Percentiles rank a stretch among this genome's conserved stretches.
phyloP scores from a whole-genome alignment of 2,797 vertebrate species.

The Morelia viridis region DNA sequence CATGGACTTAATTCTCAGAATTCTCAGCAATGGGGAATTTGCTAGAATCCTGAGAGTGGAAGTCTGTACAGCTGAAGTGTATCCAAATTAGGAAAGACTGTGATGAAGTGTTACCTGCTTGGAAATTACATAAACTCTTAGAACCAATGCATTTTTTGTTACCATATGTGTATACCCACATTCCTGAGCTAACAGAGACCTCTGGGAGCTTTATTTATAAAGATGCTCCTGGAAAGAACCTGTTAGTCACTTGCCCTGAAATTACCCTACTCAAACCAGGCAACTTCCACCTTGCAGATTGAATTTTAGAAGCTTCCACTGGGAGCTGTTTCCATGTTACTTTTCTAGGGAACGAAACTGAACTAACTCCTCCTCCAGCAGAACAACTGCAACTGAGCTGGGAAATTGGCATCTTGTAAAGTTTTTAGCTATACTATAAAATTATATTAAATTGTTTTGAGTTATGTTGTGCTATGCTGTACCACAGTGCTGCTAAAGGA shows the following conservation, averaged over 20 bases:
- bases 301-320: not conserved
- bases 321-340: not conserved
- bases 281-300: not conserved
- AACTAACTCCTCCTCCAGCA: not conserved
- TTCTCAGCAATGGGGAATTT: not conserved
- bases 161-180: no score
- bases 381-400: not conserved
- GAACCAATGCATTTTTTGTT: not conserved
- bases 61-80: not conserved
- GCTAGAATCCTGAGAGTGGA: not conserved
- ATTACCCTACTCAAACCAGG: not conserved
- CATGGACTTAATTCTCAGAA: not conserved
- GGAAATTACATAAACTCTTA: not conserved
- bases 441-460: not conserved
- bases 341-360: not conserved
- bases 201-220: not conserved
- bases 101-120: not conserved
- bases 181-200: not conserved
- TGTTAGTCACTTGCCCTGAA: not conserved
- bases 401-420: not conserved
- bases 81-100: not conserved
- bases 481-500: not conserved
- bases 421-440: not conserved
- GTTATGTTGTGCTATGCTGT: not conserved
- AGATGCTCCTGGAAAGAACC: not conserved